Conservation (phyloP, 2,113 vertebrate genomes). For the Gavialis gangeticus region DNA sequence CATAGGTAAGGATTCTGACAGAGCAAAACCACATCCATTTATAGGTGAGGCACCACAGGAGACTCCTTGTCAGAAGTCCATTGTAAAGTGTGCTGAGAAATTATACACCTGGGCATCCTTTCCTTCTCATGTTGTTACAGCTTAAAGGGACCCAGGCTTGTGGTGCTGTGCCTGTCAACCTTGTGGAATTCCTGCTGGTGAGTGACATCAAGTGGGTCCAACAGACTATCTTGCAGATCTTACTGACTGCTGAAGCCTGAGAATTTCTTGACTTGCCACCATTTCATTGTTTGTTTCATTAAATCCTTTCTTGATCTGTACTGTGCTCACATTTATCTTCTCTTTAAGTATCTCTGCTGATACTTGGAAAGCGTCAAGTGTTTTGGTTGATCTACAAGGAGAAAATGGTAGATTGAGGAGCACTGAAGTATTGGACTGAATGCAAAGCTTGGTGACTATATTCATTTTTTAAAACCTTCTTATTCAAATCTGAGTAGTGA, state of each 20-base stretch:
- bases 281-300: neutral
- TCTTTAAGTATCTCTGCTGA: neutral
- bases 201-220: neutral
- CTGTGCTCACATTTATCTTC: neutral
- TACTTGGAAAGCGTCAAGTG: neutral
- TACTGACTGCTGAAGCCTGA: neutral
- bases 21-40: neutral
- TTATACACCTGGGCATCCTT: neutral
- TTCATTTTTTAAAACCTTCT: neutral
- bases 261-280: neutral
- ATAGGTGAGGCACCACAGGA: neutral
- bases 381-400: neutral
- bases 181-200: neutral
- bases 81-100: neutral
- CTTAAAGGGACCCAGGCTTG: neutral
- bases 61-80: neutral
- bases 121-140: neutral
- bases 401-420: neutral
- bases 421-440: neutral
- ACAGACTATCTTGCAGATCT: neutral
- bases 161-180: neutral
- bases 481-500: neutral
- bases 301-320: accelerated
- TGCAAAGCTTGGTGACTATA: neutral
- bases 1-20: neutral